A percentile compares a stretch with the other conserved stretches of the same genome.
phyloP scores from a whole-genome alignment of 2,888 invertebrate genomes.

The Disparrhopalites patrizii region DNA sequence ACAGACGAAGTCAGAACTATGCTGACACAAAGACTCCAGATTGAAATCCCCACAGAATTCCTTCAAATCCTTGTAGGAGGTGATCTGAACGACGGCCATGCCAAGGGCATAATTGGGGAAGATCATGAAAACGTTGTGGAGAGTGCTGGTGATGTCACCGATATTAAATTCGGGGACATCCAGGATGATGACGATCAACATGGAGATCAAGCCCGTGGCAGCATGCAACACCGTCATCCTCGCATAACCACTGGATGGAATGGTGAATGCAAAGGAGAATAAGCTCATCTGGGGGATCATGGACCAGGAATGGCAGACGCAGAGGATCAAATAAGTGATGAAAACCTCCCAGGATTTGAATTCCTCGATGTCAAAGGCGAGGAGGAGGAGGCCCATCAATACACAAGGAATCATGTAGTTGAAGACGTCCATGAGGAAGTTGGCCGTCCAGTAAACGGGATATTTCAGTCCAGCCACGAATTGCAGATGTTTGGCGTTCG shows the following conservation, averaged over 20 bases:
- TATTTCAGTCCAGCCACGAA: conserved; percentile 67
- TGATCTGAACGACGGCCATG: conserved; percentile 46
- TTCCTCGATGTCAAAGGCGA: conserved; percentile 35
- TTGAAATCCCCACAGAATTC: conserved; percentile 35
- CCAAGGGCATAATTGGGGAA: conserved; percentile 68
- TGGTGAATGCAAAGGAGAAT: conserved; percentile 58
- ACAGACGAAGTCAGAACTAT: conserved; percentile 38
- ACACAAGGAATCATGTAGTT: conserved; percentile 61
- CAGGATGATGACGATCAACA: conserved; percentile 67
- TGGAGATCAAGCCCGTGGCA: conserved; percentile 68
- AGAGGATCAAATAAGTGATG: conserved; percentile 52
- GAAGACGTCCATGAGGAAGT: conserved; percentile 64
- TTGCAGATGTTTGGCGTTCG: conserved; percentile 67
- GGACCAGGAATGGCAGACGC: conserved; percentile 64
- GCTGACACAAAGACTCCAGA: conserved; percentile 34
- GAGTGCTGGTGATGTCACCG: conserved; percentile 57
- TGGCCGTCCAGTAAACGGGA: conserved; percentile 65
- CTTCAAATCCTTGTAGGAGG: conserved; percentile 36
- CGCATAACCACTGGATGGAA: conserved; percentile 72
- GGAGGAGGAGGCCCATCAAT: conserved; percentile 60
- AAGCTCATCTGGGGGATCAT: conserved; percentile 70
- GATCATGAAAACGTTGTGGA: conserved; percentile 65
- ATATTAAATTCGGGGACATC: conserved; percentile 60
- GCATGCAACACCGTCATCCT: conserved; percentile 67
- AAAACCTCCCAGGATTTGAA: conserved; percentile 27